Conservation (phyloP, 2,113 vertebrate genomes). For the Vulpes lagopus region DNA sequence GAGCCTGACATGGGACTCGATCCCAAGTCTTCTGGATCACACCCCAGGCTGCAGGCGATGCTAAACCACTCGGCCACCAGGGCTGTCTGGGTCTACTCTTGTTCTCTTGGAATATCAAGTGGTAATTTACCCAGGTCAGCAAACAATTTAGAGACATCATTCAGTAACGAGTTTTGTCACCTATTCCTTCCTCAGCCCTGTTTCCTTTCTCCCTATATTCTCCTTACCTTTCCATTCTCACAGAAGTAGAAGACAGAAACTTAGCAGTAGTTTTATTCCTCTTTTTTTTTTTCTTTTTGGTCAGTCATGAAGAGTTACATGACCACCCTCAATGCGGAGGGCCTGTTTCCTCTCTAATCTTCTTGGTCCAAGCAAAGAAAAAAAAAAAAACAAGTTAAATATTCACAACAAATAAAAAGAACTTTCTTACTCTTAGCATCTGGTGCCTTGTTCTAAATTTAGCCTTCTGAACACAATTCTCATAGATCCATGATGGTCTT, state of each 20-base stretch:
- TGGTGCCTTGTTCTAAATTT: not conserved
- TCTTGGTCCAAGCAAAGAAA: not conserved
- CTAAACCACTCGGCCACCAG: no score
- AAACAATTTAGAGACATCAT: not conserved
- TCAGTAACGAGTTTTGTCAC: not conserved
- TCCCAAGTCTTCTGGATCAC: no score
- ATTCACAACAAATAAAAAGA: not conserved
- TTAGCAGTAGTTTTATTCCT: not conserved
- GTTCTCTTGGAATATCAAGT: not conserved
- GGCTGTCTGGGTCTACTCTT: no score
- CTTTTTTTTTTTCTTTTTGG: not conserved
- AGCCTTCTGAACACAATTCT: not conserved
- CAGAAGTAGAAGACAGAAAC: not conserved
- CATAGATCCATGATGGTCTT: not conserved
- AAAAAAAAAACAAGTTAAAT: constrained; percentile 19
- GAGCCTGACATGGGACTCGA: no score
- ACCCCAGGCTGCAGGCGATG: no score
- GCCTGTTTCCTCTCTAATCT: not conserved
- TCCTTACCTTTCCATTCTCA: not conserved
- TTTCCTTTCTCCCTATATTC: not conserved
- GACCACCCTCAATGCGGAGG: not conserved
- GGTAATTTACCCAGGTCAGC: not conserved
- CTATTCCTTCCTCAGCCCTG: not conserved
- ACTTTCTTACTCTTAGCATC: not conserved
- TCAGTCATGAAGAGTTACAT: not conserved